Percentiles rank a stretch among this genome's conserved stretches.
Conservation (phyloP, 1,140 invertebrate species). For the Dinoponera quadriceps region DNA sequence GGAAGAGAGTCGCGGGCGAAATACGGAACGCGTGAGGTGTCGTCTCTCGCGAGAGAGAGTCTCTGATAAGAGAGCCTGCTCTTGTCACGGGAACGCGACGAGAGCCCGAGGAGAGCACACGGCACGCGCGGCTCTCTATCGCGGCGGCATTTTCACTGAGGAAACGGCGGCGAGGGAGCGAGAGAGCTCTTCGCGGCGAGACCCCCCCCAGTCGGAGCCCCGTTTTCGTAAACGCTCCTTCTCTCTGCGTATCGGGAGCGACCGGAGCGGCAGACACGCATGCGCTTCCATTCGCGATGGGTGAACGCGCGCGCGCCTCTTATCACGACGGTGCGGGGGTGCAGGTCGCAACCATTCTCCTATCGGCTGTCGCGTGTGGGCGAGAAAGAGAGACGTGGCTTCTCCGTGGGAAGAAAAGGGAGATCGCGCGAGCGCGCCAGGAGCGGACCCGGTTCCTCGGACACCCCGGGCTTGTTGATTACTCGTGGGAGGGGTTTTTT, state of each 20-base stretch:
- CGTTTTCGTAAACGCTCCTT: constrained; percentile 74
- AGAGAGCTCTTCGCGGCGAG: constrained; percentile 57
- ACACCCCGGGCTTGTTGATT: constrained; percentile 4
- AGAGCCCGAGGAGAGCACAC: constrained; percentile 66
- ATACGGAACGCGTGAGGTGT: neutral
- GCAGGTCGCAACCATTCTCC: constrained; percentile 2
- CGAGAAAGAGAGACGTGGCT: constrained; percentile 37
- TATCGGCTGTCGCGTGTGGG: neutral
- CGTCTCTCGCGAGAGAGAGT: constrained; percentile 2
- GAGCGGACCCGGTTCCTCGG: neutral
- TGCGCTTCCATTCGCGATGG: constrained; percentile 68
- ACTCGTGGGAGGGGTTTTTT: neutral
- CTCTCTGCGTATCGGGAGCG: constrained; percentile 69
- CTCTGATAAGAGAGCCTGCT: constrained; percentile 9
- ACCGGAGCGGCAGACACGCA: constrained; percentile 53
- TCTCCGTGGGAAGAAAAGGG: neutral
- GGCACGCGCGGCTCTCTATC: constrained; percentile 67
- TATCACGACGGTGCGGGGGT: constrained; percentile 71
- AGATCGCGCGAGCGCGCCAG: constrained; percentile 40
- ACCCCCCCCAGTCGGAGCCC: constrained; percentile 64
- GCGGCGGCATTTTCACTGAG: constrained; percentile 76
- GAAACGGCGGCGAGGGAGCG: constrained; percentile 57
- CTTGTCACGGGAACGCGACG: constrained; percentile 41
- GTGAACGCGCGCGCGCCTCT: constrained; percentile 75
- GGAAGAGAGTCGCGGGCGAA: neutral